phyloP scores from a whole-genome alignment of 2,113 vertebrate species.

The Halichoerus grypus region DNA sequence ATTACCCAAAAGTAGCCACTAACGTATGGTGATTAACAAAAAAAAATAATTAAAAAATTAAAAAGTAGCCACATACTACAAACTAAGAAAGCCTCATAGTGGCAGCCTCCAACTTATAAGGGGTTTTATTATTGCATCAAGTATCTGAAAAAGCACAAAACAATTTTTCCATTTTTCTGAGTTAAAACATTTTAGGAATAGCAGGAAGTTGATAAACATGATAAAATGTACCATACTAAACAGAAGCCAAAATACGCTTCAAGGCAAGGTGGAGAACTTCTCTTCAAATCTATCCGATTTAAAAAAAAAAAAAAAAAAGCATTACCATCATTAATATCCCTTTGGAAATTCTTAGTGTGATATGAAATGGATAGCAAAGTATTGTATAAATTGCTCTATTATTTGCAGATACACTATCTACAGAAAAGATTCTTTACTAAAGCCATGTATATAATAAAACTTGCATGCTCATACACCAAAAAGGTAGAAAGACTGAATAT shows the following conservation, averaged over 20 bases:
- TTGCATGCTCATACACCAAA: not conserved
- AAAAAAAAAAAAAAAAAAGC: no score
- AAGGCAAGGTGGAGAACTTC: not conserved
- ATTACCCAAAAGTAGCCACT: not conserved
- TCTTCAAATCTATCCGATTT: not conserved
- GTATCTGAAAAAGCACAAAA: not conserved
- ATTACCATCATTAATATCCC: not conserved
- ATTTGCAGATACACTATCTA: not conserved
- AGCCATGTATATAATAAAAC: not conserved
- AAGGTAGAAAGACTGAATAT: not conserved
- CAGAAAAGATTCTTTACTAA: not conserved
- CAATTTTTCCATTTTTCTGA: not conserved
- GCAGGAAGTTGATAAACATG: not conserved
- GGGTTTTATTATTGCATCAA: not conserved
- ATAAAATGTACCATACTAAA: not conserved
- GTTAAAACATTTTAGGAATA: not conserved
- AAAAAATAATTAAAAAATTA: no score
- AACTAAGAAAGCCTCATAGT: not conserved
- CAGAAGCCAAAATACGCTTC: not conserved
- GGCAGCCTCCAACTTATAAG: not conserved
- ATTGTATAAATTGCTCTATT: not conserved
- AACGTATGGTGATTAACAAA: no score
- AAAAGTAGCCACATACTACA: not conserved
- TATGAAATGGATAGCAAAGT: not conserved
- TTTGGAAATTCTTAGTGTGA: not conserved